phyloP scores from a whole-genome alignment of 2,113 vertebrate genomes.

The Notarius lentiginosus region DNA sequence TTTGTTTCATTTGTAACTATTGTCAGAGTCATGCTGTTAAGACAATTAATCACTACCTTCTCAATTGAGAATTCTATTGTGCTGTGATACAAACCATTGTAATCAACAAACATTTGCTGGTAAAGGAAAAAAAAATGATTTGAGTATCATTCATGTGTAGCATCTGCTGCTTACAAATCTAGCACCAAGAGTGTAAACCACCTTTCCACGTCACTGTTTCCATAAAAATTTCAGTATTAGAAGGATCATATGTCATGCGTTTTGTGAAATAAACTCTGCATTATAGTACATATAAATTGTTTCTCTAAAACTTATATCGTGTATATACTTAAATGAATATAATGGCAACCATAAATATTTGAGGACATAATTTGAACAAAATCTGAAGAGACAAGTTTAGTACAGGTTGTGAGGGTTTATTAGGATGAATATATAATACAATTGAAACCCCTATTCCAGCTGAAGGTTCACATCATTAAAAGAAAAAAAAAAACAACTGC shows the following conservation, averaged over 20 bases:
- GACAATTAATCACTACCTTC: not conserved
- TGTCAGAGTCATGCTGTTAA: not conserved
- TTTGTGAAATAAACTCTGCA: not conserved
- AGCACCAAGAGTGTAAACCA: not conserved
- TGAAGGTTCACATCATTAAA: constrained; percentile 33
- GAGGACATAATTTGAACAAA: too few relatives aligned
- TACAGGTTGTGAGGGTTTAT: not conserved
- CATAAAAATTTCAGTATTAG: not conserved
- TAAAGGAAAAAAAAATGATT: not conserved
- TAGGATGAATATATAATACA: constrained; percentile 48
- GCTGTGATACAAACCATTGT: not conserved
- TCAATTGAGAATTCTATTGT: not conserved
- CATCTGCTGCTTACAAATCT: not conserved
- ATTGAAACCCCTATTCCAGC: not conserved
- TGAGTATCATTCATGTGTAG: not conserved
- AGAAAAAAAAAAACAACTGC: constrained; percentile 4
- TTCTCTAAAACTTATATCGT: not conserved
- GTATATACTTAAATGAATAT: not conserved
- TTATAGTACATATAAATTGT: not conserved
- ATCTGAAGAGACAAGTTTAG: not conserved
- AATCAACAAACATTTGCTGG: not conserved
- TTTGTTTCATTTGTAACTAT: not conserved
- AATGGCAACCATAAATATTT: constrained; percentile 11
- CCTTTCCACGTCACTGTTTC: not conserved
- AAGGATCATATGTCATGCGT: not conserved